Evolutionary conservation across 1,140 invertebrate species (phyloP).

Genomic region (Atta colombica): DNA sequence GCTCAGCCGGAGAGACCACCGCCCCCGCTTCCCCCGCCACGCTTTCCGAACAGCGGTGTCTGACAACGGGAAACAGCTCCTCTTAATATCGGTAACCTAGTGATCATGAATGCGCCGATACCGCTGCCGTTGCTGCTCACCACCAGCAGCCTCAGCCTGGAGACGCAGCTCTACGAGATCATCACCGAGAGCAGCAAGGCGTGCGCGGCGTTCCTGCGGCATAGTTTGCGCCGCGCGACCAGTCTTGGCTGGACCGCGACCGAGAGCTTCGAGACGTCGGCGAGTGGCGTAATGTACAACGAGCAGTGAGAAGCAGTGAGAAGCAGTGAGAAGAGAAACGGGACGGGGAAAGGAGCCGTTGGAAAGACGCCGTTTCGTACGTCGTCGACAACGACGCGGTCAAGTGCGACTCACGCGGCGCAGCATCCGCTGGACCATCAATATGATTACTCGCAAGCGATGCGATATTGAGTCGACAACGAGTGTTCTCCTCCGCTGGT

Average conservation of each 20-base stretch:
- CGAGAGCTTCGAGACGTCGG: constrained; percentile 56
- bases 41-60: constrained; percentile 90
- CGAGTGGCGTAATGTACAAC: constrained; percentile 14
- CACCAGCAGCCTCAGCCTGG: constrained; percentile 83
- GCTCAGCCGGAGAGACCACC: constrained; percentile 88
- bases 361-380: background rate
- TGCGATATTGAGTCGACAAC: background rate
- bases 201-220: constrained; percentile 87
- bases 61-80: constrained; percentile 89
- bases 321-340: background rate
- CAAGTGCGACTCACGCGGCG: background rate
- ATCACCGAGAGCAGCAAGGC: constrained; percentile 87
- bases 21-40: constrained; percentile 90
- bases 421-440: background rate
- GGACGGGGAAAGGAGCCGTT: background rate
- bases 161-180: constrained; percentile 87
- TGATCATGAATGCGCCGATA: constrained; percentile 85
- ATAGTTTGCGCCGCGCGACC: constrained; percentile 80
- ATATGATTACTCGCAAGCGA: background rate
- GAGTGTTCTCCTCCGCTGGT: background rate
- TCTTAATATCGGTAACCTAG: constrained; percentile 86
- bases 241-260: constrained; percentile 67
- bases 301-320: constrained; percentile 37
- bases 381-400: background rate
- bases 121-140: constrained; percentile 80